A percentile compares a stretch with the other conserved stretches of the same genome.
Conservation (phyloP, 1,140 invertebrate genomes). For the Elysia chlorotica region DNA sequence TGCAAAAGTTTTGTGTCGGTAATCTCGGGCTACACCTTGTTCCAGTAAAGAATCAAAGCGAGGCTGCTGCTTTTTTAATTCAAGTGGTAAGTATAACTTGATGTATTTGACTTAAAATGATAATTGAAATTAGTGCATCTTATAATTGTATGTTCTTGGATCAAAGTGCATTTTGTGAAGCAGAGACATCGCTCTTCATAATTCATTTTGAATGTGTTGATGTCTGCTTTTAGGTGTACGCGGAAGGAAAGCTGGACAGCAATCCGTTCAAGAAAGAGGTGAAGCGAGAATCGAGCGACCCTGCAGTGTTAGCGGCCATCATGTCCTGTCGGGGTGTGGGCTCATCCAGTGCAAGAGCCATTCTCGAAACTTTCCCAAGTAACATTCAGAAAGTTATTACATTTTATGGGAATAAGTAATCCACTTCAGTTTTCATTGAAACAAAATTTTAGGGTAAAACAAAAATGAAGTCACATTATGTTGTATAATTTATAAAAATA, state of each 20-base stretch:
- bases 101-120: background rate
- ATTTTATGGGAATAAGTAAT: too few relatives aligned
- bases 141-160: background rate
- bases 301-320: background rate
- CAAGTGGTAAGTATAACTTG: background rate
- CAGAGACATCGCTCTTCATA: background rate
- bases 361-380: too few relatives aligned
- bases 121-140: background rate
- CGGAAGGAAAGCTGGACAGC: background rate
- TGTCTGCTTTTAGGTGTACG: conserved; percentile 15
- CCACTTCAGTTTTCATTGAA: too few relatives aligned
- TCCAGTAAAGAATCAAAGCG: background rate
- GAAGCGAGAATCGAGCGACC: background rate
- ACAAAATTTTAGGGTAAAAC: too few relatives aligned
- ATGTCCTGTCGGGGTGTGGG: conserved; percentile 4
- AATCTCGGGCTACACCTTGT: conserved; percentile 7
- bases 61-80: conserved; percentile 4
- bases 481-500: too few relatives aligned
- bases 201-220: too few relatives aligned
- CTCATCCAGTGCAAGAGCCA: background rate
- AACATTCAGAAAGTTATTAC: too few relatives aligned
- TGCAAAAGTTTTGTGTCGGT: conserved; percentile 18
- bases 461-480: too few relatives aligned
- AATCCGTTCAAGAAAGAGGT: conserved; percentile 4
- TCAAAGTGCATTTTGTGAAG: background rate